These are phyloP conservation scores for Sebastiscus albofasciatus DNA, from an alignment of 2,797 vertebrate genomes.

Conservation along the genomic window DNA sequence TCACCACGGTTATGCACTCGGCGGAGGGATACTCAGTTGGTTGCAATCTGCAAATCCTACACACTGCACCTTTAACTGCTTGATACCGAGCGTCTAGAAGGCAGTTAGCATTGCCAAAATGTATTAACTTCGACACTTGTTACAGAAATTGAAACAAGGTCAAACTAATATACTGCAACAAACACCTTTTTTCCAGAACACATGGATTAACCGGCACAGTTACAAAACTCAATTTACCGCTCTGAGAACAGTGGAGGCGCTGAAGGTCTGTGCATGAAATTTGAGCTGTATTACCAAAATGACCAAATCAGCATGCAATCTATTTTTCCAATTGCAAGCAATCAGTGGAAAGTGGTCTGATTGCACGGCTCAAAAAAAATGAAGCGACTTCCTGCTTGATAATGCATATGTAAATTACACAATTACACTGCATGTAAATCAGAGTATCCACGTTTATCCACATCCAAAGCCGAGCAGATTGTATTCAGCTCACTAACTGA, in stretches of 20 bases:
- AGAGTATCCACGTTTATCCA: background rate
- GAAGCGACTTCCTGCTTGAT: background rate
- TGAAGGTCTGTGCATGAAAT: background rate
- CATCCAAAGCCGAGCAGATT: background rate
- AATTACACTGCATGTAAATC: slow-evolving; percentile 7
- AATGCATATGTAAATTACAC: slow-evolving; percentile 30
- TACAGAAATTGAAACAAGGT: background rate
- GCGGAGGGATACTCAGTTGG: too few species aligned
- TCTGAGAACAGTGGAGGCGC: background rate
- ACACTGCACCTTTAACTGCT: background rate
- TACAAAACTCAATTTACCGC: background rate
- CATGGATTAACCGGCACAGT: too few species aligned
- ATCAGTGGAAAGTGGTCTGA: background rate
- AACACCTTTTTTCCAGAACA: too few species aligned
- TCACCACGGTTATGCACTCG: too few species aligned
- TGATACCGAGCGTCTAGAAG: background rate
- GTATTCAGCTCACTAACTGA: background rate
- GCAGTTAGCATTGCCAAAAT: background rate
- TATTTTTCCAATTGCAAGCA: background rate
- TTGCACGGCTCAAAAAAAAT: background rate
- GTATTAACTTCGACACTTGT: background rate
- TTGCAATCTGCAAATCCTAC: too few species aligned
- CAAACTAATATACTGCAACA: background rate
- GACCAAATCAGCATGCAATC: slow-evolving; percentile 3
- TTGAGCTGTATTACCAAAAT: background rate